A percentile compares a stretch with the other conserved stretches of the same genome.
These are phyloP conservation scores for Drosophila watanabei DNA, from an alignment of 1,140 invertebrate genomes.

Conservation along the genomic window DNA sequence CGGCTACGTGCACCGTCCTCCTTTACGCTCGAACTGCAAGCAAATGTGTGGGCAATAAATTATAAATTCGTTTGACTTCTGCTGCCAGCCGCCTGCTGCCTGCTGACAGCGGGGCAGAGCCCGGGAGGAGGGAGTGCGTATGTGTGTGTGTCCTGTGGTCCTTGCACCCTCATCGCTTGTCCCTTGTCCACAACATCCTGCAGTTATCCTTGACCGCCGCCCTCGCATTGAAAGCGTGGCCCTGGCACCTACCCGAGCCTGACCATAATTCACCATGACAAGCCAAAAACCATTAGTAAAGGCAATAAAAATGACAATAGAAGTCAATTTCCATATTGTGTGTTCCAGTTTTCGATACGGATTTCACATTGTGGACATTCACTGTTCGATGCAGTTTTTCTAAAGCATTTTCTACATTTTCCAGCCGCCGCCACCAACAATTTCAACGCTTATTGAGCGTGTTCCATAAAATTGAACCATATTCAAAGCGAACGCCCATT, in stretches of 20 bases:
- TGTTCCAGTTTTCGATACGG: constrained; percentile 66
- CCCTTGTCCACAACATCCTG: constrained; percentile 33
- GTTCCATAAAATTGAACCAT: constrained; percentile 57
- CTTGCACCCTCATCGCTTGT: constrained; percentile 15
- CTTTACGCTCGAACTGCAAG: constrained; percentile 75
- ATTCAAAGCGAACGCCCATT: constrained; percentile 56
- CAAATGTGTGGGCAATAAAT: constrained; percentile 76
- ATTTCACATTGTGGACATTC: constrained; percentile 44
- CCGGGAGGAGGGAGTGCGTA: constrained; percentile 12
- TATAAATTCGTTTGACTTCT: constrained; percentile 84
- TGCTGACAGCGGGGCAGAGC: constrained; percentile 36
- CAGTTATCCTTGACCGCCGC: constrained; percentile 79
- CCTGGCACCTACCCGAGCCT: constrained; percentile 59
- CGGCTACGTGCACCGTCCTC: constrained; percentile 47
- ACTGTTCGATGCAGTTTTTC: constrained; percentile 21
- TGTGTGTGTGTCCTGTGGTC: constrained; percentile 28
- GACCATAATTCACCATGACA: constrained; percentile 79
- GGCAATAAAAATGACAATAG: constrained; percentile 84
- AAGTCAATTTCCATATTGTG: constrained; percentile 81
- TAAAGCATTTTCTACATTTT: constrained; percentile 50
- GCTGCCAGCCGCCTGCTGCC: constrained; percentile 59
- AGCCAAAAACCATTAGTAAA: constrained; percentile 80
- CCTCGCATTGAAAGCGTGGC: constrained; percentile 68
- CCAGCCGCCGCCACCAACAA: constrained; percentile 52
- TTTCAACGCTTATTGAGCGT: constrained; percentile 48